A percentile compares a stretch with the other conserved stretches of the same genome.
phyloP scores from a whole-genome alignment of 2,888 invertebrate species.

The Seira musarum region DNA sequence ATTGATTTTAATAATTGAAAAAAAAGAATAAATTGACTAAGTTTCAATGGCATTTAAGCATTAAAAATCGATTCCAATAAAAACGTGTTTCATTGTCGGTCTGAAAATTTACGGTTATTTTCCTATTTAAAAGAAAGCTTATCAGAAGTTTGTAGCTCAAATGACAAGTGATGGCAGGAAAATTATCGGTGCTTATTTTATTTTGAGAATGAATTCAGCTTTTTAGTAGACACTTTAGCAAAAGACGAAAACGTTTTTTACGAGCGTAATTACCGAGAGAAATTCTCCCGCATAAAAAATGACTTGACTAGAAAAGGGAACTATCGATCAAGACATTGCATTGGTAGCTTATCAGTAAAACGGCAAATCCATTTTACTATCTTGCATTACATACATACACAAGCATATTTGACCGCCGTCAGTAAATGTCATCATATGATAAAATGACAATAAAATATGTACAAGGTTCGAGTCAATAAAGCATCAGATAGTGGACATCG shows the following conservation, averaged over 20 bases:
- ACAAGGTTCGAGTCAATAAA: slow-evolving; percentile 12
- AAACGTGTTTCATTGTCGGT: not conserved
- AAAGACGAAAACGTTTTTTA: slow-evolving; percentile 13
- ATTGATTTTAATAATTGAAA: no score
- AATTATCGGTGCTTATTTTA: slow-evolving; percentile 4
- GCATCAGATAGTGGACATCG: slow-evolving; percentile 12
- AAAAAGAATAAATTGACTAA: no score
- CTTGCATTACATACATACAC: no score
- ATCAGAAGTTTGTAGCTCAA: not conserved
- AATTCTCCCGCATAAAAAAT: not conserved
- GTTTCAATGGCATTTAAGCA: no score
- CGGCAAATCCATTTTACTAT: no score
- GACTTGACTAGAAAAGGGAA: not conserved
- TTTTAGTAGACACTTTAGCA: slow-evolving; percentile 10
- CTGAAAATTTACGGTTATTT: no score
- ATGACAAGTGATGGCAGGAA: not conserved
- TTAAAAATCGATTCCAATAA: not conserved
- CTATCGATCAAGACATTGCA: not conserved
- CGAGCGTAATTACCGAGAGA: slow-evolving; percentile 4
- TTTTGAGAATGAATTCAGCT: slow-evolving; percentile 6
- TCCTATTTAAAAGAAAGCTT: not conserved
- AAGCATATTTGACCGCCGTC: not conserved
- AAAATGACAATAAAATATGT: slow-evolving; percentile 4
- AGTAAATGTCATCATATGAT: slow-evolving; percentile 10
- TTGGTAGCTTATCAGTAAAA: no score